Evolutionary conservation across 2,797 vertebrate species (phyloP), one percentile per base, ranked within the genome.

Genomic region (Sebastes flavidus): DNA sequence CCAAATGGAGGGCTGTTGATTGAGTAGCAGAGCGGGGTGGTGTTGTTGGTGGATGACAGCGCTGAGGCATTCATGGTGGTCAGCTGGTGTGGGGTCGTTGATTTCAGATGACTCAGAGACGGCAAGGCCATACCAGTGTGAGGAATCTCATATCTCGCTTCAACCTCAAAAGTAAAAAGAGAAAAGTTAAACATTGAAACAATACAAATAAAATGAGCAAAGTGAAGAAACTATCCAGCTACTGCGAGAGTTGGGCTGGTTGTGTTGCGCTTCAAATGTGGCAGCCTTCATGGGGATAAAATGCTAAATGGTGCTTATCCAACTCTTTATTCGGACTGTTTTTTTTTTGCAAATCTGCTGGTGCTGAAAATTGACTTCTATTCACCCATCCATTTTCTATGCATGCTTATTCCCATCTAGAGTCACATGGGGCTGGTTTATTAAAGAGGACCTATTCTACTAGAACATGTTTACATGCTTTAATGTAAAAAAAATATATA

Each of bases 21-120:
- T 61, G 93, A 91, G 86, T 91, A 96, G 87, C 96, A 96, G n/a
- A 72, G 42, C 1, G 94, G 90, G 3, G 88, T 93, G 22, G 89
- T 93, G 22, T 56, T 8, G 65, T 93, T 94, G 74, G 36, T 8
- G 1, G 4, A 12, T 1, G 54, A 27, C 1, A 3, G 9, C 29
- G 2, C 18, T 1, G 88, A 91, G 13, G 32, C 4, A 54, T 91
- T 94, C 94, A 95, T 95, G 91, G 12, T 81, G 72, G 54, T 67
- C 24, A 34, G 67, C 49, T n/a, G 70, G 11, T 77, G 38, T 52
- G 42, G 5, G 18, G 29, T 65, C 0, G 3, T 54, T 36, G 63
- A 69, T 68, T 81, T 82, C 46, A 60, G 71, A 67, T 62, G 61
- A 62, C 10, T 89, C 46, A 67, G 63, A 54, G 66, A 72, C 71